A percentile compares a stretch with the other conserved stretches of the same genome.
Evolutionary conservation across 2,888 invertebrate genomes (phyloP).

Genomic region (Chrysotoxum bicinctum): DNA sequence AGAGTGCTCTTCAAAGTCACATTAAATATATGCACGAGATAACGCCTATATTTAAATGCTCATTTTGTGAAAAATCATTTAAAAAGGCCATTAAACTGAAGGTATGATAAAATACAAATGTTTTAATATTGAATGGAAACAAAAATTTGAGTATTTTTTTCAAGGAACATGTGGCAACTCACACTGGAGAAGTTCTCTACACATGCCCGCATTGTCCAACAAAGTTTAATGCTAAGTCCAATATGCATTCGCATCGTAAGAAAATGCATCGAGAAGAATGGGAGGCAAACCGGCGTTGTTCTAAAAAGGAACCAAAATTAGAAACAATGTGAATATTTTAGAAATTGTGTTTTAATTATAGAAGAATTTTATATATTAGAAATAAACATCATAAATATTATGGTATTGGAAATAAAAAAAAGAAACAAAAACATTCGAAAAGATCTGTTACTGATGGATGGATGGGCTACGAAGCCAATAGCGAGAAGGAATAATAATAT

Average conservation of each 20-base stretch:
- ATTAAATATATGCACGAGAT: constrained; percentile 73
- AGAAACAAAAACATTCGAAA: background rate
- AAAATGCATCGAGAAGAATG: constrained; percentile 75
- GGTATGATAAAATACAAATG: constrained; percentile 1
- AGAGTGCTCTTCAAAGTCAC: constrained; percentile 74
- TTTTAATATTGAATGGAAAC: background rate
- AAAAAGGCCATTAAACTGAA: constrained; percentile 74
- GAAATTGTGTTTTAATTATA: background rate
- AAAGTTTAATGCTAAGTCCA: constrained; percentile 76
- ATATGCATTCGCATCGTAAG: constrained; percentile 77
- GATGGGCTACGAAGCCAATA: too few relatives aligned
- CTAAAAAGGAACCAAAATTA: constrained; percentile 5
- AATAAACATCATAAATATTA: constrained; percentile 1
- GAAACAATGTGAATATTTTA: constrained; percentile 5
- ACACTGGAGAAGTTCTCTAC: constrained; percentile 76
- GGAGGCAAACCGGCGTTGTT: constrained; percentile 73
- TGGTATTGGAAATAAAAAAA: constrained; percentile 15
- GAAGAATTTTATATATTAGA: background rate
- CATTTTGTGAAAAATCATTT: constrained; percentile 77
- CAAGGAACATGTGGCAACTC: constrained; percentile 76
- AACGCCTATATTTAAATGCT: constrained; percentile 73
- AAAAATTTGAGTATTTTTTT: background rate
- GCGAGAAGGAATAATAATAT: too few relatives aligned
- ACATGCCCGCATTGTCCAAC: constrained; percentile 76
- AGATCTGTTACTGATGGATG: too few relatives aligned